Evolutionary conservation across 2,797 vertebrate genomes (phyloP), one percentile per base, ranked within the genome.

Genomic region (Staurois parvus): DNA sequence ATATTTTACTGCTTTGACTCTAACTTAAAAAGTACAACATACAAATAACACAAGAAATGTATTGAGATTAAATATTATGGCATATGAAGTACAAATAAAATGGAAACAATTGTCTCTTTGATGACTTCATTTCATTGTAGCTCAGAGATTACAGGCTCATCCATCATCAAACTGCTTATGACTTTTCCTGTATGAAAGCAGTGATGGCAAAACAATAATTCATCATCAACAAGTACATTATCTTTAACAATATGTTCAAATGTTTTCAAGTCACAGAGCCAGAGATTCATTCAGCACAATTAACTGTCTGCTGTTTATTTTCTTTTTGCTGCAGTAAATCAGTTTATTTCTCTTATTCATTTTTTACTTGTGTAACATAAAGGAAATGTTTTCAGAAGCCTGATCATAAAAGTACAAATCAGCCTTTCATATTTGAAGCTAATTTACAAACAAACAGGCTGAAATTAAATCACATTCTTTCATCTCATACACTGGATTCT

Each of bases 281-380:
- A 37, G 30, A 45, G 17, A 34, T 76, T n/a, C 52, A 26, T 28
- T 10, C 34, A 42, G 62, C 26, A 64, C 28, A 67, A 72, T 3
- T 68, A 83, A 48, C 84, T 81, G 79, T 68, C 28, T 70, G 21
- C 13, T 67, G 79, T 72, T 82, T 82, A 34, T 86, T 77, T 73
- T 52, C 21, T 26, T 72, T 73, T 24, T 72, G 4, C 17, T 26
- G 21, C 56, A 52, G 45, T 82, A 64, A 77, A 34, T 83, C 48
- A 72, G 2, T 72, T 42, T 30, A 72, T 81, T 70, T 72, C 37
- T 52, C 29, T 64, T 73, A 52, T 40, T 77, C 17, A 29, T 78
- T 86, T 56, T 74, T 78, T 83, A 30, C 68, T 72, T 29, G 48
- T 72, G 19, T 40, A 48, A 72, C 48, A 78, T 34, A 85, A 81